Percentiles rank a stretch among this genome's conserved stretches.
Evolutionary conservation across 1,140 invertebrate species (phyloP).

Genomic region (Neotoxoptera formosana): DNA sequence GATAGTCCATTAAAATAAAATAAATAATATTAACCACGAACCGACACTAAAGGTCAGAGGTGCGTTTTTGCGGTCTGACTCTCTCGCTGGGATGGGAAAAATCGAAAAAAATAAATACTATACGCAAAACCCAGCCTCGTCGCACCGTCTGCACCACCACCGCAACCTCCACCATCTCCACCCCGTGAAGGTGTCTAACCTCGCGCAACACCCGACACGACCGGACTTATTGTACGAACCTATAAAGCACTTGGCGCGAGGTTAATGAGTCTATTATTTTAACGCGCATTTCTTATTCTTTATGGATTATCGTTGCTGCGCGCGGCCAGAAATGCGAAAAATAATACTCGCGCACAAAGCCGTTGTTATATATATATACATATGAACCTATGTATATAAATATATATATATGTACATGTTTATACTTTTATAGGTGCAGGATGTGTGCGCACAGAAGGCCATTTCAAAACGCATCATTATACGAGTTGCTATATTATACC

Average conservation of each 20-base stretch:
- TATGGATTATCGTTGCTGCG: neutral
- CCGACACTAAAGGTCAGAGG: neutral
- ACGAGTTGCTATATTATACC: neutral
- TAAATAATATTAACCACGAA: conserved; percentile 2
- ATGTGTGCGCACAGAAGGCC: neutral
- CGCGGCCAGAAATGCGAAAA: neutral
- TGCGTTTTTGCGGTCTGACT: neutral
- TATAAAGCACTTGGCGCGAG: neutral
- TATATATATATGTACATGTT: no score
- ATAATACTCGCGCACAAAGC: neutral
- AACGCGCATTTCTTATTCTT: neutral
- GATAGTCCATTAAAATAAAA: conserved; percentile 20
- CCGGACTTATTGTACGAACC: no score
- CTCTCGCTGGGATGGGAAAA: neutral
- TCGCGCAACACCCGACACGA: neutral
- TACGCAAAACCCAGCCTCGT: neutral
- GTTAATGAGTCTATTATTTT: conserved; percentile 28
- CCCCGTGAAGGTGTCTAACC: neutral
- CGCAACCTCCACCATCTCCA: neutral
- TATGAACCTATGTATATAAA: no score
- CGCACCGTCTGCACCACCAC: neutral
- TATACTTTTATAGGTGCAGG: neutral
- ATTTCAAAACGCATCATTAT: conserved; percentile 5
- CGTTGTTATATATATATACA: neutral
- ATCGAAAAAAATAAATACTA: neutral